Evolutionary conservation across 2,797 vertebrate genomes (phyloP), one percentile per base, ranked within the genome.

Genomic region (Toxotes lorentzi): DNA sequence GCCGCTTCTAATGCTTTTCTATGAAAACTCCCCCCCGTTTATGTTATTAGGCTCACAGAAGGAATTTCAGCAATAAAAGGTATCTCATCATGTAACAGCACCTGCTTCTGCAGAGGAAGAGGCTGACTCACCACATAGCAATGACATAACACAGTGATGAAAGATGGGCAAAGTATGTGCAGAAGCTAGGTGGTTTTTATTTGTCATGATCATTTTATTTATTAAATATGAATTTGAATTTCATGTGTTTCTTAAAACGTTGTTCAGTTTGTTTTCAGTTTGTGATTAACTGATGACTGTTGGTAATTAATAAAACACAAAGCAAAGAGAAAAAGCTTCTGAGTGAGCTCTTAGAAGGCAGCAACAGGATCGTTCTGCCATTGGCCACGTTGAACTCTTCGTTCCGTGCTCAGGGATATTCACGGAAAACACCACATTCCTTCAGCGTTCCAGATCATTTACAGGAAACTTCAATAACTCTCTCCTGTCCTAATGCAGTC

Each of bases 371-470:
- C 41, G 2, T 24, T 61, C 12, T 57, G 47, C 59, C 58, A 4
- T 70, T 14, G 5, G 53, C 53, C 35, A 19, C 4, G 4, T 17
- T 57, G 81, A 67, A 59, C 71, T 62, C 65, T 57, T 72, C 27
- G 51, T 66, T 64, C 48, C 19, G 32, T 23, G 2, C 70, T 70
- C 24, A 64, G 75, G 81, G 77, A 69, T 4, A 35, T 60, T 64
- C 27, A 24, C 43, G 70, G 60, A 58, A 78, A 78, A 72, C 70
- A 43, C 50, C 24, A 19, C 88, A 86, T 90, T 91, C 85, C 81
- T 87, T 2, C 53, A 45, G 63, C 45, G 63, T 79, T 78, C 79
- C 88, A 72, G 23, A 85, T 85, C 57, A 14, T 81, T 83, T 76
- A 67, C 72, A 53, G 76, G 61, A 67, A 63, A 83, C 67, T 68